phyloP scores from a whole-genome alignment of 2,888 invertebrate species.

The Adelognathus sp. region DNA sequence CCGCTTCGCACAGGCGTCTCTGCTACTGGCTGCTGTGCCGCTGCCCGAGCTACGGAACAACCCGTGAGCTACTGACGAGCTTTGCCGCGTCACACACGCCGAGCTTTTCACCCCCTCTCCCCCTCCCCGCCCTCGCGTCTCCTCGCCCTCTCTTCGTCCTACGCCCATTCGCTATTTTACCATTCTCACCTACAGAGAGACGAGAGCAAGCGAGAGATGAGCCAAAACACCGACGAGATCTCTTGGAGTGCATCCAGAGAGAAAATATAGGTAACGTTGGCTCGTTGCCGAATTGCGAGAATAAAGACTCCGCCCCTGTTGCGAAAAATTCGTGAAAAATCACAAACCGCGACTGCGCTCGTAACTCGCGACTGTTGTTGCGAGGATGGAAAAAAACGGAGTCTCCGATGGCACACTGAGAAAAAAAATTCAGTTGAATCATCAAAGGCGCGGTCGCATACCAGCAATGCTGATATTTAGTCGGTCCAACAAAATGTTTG shows the following conservation, averaged over 20 bases:
- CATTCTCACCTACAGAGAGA: not conserved
- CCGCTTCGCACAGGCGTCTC: conserved; percentile 2
- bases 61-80: conserved; percentile 31
- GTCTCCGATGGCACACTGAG: not conserved
- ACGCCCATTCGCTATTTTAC: not conserved
- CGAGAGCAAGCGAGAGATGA: not conserved
- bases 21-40: too few species aligned
- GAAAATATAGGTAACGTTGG: conserved; percentile 39
- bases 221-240: conserved; percentile 11
- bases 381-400: too few species aligned
- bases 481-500: too few species aligned
- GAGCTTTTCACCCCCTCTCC: conserved; percentile 8
- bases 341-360: conserved; percentile 27
- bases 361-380: too few species aligned
- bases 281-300: conserved; percentile 51
- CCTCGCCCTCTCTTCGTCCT: not conserved
- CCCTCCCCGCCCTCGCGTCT: not conserved
- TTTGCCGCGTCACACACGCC: conserved; percentile 10
- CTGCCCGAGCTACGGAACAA: conserved; percentile 27
- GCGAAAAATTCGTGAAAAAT: not conserved
- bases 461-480: too few species aligned
- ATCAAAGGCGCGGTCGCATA: too few species aligned
- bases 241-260: conserved; percentile 66
- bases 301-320: conserved; percentile 57
- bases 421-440: too few species aligned